A percentile compares a stretch with the other conserved stretches of the same genome.
These are phyloP conservation scores for Trissonchulus latispiculum DNA, from an alignment of 2,888 invertebrate genomes.

Conservation along the genomic window DNA sequence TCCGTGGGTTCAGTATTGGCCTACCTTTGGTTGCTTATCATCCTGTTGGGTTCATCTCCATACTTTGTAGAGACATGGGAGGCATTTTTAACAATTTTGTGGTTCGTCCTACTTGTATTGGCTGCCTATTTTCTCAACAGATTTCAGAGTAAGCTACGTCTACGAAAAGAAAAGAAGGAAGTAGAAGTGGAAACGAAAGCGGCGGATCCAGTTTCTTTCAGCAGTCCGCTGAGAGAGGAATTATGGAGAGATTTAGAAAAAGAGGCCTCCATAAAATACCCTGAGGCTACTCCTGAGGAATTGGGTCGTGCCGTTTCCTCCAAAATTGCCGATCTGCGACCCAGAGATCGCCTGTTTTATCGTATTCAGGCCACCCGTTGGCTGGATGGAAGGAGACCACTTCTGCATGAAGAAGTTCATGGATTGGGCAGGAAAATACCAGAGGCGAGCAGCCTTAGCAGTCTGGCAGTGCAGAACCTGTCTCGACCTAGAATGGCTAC, in stretches of 20 bases:
- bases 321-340: slow-evolving; percentile 49
- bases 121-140: slow-evolving; percentile 53
- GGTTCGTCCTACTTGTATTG: slow-evolving; percentile 53
- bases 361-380: slow-evolving; percentile 52
- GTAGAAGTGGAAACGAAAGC: neutral
- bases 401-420: neutral
- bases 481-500: slow-evolving; percentile 19
- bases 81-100: slow-evolving; percentile 52
- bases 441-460: neutral
- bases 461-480: neutral
- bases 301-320: slow-evolving; percentile 26
- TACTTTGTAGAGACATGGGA: slow-evolving; percentile 52
- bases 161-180: slow-evolving; percentile 4
- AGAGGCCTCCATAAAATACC: slow-evolving; percentile 30
- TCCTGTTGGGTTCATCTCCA: slow-evolving; percentile 47
- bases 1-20: slow-evolving; percentile 50
- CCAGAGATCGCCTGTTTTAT: slow-evolving; percentile 54
- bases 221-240: slow-evolving; percentile 12
- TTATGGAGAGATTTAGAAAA: slow-evolving; percentile 28
- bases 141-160: slow-evolving; percentile 35
- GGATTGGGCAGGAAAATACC: neutral
- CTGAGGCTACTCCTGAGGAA: slow-evolving; percentile 31
- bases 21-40: slow-evolving; percentile 54
- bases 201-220: neutral
- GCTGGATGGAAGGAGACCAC: slow-evolving; percentile 11